These are phyloP conservation scores for Drosophila orena DNA, from an alignment of 1,140 invertebrate species.

Conservation along the genomic window DNA sequence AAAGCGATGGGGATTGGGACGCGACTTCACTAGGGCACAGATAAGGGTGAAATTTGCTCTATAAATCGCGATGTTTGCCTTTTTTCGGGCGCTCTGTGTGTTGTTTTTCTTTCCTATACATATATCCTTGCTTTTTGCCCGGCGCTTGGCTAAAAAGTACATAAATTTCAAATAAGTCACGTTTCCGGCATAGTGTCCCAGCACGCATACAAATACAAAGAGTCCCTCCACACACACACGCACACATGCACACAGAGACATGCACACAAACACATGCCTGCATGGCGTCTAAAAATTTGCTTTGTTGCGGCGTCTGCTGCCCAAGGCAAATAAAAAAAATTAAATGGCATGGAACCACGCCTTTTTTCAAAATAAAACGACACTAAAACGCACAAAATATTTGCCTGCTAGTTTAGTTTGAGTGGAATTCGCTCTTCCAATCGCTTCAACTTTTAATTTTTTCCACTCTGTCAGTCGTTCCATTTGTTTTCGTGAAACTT, in stretches of 20 bases:
- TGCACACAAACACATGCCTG: conserved; percentile 15
- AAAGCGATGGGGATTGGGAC: neutral
- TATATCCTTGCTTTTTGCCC: conserved; percentile 43
- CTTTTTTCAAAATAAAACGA: conserved; percentile 26
- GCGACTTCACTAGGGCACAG: neutral
- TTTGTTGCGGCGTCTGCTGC: conserved; percentile 77
- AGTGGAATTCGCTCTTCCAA: neutral
- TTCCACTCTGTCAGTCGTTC: conserved; percentile 6
- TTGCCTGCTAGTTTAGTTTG: conserved; percentile 22
- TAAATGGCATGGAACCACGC: conserved; percentile 5
- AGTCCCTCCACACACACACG: neutral
- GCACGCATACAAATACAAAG: conserved; percentile 8
- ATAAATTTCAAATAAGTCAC: conserved; percentile 82
- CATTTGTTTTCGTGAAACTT: conserved; percentile 44
- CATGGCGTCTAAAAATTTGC: conserved; percentile 53
- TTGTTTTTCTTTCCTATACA: conserved; percentile 12
- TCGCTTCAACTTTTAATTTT: conserved; percentile 8
- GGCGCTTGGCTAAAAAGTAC: conserved; percentile 71
- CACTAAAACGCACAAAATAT: conserved; percentile 44
- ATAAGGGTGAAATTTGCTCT: conserved; percentile 49
- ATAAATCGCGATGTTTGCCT: conserved; percentile 44
- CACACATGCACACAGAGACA: neutral
- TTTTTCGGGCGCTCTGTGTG: conserved; percentile 16
- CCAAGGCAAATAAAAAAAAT: conserved; percentile 41
- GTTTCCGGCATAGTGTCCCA: conserved; percentile 67